Conservation (phyloP, 23 tunicate species). For the Styela plicata region DNA sequence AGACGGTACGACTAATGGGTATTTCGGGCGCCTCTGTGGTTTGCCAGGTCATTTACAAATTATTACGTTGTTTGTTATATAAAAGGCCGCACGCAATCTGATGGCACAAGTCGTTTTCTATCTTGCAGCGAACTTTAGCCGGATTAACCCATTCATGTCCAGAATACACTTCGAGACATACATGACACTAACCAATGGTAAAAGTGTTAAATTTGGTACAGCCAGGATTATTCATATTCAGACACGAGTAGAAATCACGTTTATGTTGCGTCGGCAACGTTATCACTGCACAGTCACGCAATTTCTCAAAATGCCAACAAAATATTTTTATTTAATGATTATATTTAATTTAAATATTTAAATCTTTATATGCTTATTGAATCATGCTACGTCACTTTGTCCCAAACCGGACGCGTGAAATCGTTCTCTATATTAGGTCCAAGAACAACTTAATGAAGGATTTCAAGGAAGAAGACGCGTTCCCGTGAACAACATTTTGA, state of each 20-base stretch:
- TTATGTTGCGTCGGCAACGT: neutral
- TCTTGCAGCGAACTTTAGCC: neutral
- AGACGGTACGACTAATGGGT: neutral
- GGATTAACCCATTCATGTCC: neutral
- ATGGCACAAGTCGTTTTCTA: neutral
- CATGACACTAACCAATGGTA: neutral
- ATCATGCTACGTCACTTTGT: too few relatives aligned
- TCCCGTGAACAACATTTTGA: too few relatives aligned
- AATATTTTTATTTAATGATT: neutral
- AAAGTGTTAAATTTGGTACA: neutral
- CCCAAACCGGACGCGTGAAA: too few relatives aligned
- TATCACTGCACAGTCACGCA: neutral
- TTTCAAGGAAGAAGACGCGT: too few relatives aligned
- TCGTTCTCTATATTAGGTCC: too few relatives aligned
- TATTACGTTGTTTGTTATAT: neutral
- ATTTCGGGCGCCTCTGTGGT: neutral
- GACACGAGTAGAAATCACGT: neutral
- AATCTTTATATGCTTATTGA: too few relatives aligned
- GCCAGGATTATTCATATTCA: neutral
- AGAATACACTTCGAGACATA: neutral
- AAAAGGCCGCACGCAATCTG: neutral
- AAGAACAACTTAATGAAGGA: too few relatives aligned
- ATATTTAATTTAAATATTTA: too few relatives aligned
- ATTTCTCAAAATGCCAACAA: neutral
- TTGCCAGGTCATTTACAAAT: neutral